A percentile compares a stretch with the other conserved stretches of the same genome.
These are phyloP conservation scores for Agrotis clavis DNA, from an alignment of 2,888 invertebrate genomes.

Conservation along the genomic window DNA sequence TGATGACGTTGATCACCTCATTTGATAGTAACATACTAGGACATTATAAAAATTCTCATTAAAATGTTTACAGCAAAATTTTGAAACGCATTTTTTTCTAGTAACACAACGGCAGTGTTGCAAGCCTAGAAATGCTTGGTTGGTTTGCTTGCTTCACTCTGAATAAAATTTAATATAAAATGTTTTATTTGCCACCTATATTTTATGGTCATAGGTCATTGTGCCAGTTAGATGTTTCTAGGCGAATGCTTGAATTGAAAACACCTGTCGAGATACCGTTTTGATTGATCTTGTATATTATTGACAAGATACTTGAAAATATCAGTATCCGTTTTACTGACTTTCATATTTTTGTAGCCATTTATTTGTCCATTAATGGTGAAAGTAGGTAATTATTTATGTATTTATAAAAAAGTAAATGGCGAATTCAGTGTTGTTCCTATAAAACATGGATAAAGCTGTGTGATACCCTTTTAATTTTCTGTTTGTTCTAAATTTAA, in stretches of 20 bases:
- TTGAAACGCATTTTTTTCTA: conserved; percentile 65
- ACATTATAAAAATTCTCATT: conserved; percentile 42
- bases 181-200: conserved; percentile 46
- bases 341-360: conserved; percentile 13
- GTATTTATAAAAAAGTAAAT: too few species aligned
- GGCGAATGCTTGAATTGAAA: conserved; percentile 19
- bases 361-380: neutral
- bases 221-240: conserved; percentile 40
- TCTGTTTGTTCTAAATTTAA: neutral
- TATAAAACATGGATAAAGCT: too few species aligned
- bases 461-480: too few species aligned
- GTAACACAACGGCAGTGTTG: conserved; percentile 62
- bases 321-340: neutral
- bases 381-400: too few species aligned
- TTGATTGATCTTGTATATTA: conserved; percentile 31
- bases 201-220: conserved; percentile 51
- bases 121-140: conserved; percentile 65
- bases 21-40: conserved; percentile 29
- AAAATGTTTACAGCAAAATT: conserved; percentile 55
- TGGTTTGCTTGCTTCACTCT: conserved; percentile 68
- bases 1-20: conserved; percentile 1
- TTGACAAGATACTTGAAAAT: conserved; percentile 11
- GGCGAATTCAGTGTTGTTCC: too few species aligned
- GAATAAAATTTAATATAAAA: conserved; percentile 47
- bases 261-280: conserved; percentile 49